Evolutionary conservation across 2,797 vertebrate genomes (phyloP), one percentile per base, ranked within the genome.

Genomic region (Anguilla megastoma): DNA sequence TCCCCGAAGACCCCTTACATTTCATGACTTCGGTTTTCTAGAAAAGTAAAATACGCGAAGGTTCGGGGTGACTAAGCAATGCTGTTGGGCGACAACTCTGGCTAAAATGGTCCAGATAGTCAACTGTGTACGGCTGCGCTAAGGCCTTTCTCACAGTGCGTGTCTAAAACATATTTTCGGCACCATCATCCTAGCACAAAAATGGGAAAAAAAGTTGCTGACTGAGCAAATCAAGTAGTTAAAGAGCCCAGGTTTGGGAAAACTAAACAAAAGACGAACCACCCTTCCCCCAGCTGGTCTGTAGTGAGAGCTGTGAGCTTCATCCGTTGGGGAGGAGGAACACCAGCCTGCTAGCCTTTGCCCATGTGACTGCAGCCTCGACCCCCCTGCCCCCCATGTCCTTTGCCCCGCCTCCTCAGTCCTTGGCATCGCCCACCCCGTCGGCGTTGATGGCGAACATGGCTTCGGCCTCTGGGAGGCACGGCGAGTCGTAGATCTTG

Each of bases 391-490:
- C 41, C 52, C 0, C 1, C 63, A 27, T 69, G 24, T 69, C n/a
- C 7, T 27, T 27, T n/a, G 63, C 24, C 63, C 9, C 24, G 21
- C 63, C 7, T n/a, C 63, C 63, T 98, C 95, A 99, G 94, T 99
- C 98, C 91, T 98, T 99, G 85, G 98, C 98, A 18, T 99, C 98
- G 0, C 98, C 98, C 48, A 99, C 97, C 30, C 98, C 98, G 0
- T 99, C 98, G 0, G 98, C 91, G 14, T 99, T 99, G 27, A 99
- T 99, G 63, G 98, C 98, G 89, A 99, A 99, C 98, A 99, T 98
- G 24, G 98, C 98, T 88, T 99, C 98, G 0, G 98, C 96, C 94
- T 99, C 98, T 0, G 98, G 98, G 58, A 99, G 96, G 88, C 99
- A 99, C 0, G 98, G 99, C 0, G 98, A 99, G 92, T 99, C 98